Evolutionary conservation across 2,113 vertebrate genomes (phyloP).

Genomic region (Delphinus delphis): DNA sequence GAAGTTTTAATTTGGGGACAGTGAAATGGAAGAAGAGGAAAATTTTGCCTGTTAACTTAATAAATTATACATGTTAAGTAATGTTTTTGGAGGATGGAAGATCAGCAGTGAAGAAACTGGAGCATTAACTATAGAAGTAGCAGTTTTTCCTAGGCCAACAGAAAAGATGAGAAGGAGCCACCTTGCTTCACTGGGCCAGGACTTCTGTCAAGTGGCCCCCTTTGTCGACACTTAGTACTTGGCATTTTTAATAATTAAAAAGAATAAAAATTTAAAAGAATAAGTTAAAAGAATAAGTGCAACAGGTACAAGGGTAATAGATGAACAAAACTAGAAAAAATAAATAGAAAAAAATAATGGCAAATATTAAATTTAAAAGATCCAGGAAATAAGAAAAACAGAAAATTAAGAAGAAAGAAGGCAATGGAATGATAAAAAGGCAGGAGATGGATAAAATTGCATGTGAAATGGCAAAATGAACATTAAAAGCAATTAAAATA

Average conservation of each 20-base stretch:
- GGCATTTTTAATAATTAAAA: background rate
- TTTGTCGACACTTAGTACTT: background rate
- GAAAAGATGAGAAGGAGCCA: too few species aligned
- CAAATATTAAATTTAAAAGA: background rate
- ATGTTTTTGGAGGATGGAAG: background rate
- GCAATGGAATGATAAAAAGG: background rate
- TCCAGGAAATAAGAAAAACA: background rate
- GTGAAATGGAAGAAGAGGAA: background rate
- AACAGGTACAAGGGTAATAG: background rate
- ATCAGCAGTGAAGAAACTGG: accelerated
- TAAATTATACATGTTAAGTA: background rate
- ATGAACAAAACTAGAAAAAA: background rate
- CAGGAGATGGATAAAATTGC: background rate
- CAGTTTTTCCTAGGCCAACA: too few species aligned
- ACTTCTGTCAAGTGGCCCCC: too few species aligned
- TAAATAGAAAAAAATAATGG: background rate
- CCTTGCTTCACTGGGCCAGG: background rate
- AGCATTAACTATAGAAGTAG: background rate
- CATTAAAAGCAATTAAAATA: background rate
- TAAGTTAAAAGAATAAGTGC: background rate
- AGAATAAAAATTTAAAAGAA: background rate
- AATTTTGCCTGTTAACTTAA: background rate
- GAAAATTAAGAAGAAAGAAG: background rate
- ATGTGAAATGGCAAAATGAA: background rate
- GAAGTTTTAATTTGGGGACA: background rate